Conservation (phyloP, 2,113 vertebrate genomes). For the Oryzias curvinotus region DNA sequence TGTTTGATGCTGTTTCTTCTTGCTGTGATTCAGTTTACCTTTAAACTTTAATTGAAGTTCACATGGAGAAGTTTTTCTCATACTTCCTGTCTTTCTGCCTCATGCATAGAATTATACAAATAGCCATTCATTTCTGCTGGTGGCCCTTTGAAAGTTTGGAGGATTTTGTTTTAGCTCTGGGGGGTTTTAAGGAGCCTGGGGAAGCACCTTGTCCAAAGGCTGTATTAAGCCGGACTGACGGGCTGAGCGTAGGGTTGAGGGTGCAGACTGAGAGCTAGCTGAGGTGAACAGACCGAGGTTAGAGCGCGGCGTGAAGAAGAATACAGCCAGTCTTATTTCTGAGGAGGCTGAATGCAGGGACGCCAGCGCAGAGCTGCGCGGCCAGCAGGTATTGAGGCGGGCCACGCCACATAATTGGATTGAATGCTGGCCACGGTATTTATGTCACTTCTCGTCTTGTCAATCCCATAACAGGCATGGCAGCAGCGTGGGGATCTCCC, state of each 20-base stretch:
- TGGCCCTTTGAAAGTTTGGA: conserved; percentile 65
- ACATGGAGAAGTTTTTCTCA: not conserved
- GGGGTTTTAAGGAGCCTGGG: conserved; percentile 57
- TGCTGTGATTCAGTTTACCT: too few relatives aligned
- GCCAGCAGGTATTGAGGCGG: conserved; percentile 91
- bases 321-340: conserved; percentile 78
- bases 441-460: conserved; percentile 99
- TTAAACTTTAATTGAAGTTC: too few relatives aligned
- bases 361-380: conserved; percentile 83
- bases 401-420: conserved; percentile 97
- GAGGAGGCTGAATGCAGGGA: conserved; percentile 87
- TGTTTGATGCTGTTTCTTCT: too few relatives aligned
- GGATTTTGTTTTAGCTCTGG: conserved; percentile 75
- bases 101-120: conserved; percentile 21
- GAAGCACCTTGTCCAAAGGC: conserved; percentile 90
- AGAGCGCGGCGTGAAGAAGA: conserved; percentile 46
- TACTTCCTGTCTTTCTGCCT: conserved; percentile 21
- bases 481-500: conserved; percentile 83
- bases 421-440: conserved; percentile 94
- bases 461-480: conserved; percentile 93
- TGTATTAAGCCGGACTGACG: conserved; percentile 85
- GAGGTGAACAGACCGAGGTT: conserved; percentile 68
- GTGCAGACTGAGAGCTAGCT: conserved; percentile 78
- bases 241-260: conserved; percentile 88
- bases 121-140: conserved; percentile 25